phyloP scores from a whole-genome alignment of 2,797 vertebrate genomes.

The Acrocephalus scirpaceus region DNA sequence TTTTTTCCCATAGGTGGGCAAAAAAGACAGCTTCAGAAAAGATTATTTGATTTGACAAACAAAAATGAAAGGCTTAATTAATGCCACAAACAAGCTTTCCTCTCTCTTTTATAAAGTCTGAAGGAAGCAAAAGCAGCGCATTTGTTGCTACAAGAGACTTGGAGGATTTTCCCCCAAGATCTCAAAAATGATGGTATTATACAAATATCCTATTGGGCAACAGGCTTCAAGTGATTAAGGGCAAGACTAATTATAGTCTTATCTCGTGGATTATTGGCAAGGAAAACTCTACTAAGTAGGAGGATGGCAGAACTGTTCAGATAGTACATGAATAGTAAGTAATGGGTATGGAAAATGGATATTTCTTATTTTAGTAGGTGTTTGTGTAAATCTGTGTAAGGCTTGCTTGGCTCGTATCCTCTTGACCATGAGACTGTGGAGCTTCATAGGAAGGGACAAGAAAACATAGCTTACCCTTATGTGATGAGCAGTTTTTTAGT shows the following conservation, averaged over 20 bases:
- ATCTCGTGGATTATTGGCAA: neutral
- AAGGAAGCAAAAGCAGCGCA: neutral
- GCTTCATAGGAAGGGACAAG: neutral
- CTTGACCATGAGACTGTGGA: neutral
- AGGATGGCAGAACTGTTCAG: neutral
- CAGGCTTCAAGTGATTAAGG: rapidly evolving
- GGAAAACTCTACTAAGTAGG: neutral
- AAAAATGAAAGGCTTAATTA: neutral
- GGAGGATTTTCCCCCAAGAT: neutral
- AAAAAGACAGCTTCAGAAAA: neutral
- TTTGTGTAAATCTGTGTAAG: neutral
- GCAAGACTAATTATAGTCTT: neutral
- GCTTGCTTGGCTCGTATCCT: neutral
- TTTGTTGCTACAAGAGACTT: neutral
- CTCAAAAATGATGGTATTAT: neutral
- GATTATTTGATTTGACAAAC: neutral
- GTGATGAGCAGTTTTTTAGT: neutral
- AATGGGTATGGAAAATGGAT: neutral
- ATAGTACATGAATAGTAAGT: neutral
- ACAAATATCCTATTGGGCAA: neutral
- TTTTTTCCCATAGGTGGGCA: neutral
- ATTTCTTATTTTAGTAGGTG: neutral
- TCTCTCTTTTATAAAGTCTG: neutral
- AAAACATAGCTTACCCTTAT: neutral
- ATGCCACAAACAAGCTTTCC: neutral